Conservation (phyloP, 2,797 vertebrate genomes). For the Hoplostethus atlanticus region DNA sequence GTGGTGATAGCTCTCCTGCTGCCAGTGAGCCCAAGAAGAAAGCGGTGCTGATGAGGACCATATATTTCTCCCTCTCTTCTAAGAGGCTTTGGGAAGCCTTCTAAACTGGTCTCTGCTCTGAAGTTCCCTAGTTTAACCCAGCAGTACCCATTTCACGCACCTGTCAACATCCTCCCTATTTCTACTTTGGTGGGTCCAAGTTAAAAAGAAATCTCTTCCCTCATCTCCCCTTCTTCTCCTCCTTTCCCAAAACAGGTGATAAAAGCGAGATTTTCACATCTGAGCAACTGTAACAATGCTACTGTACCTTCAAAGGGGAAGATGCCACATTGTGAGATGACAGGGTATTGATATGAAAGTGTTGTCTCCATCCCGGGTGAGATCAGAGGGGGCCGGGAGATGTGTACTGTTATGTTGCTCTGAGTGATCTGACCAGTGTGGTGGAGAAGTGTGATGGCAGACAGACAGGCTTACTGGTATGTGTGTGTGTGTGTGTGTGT, state of each 20-base stretch:
- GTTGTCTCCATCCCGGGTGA: conserved; percentile 76
- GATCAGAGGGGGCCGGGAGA: conserved; percentile 78
- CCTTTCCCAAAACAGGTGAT: conserved; percentile 78
- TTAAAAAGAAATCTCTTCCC: conserved; percentile 78
- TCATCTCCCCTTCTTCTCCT: conserved; percentile 71
- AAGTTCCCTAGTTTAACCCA: conserved; percentile 76
- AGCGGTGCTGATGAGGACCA: conserved; percentile 1
- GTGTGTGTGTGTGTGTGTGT: conserved; percentile 40
- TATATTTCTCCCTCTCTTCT: conserved; percentile 3
- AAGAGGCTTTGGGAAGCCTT: conserved; percentile 55
- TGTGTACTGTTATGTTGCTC: conserved; percentile 63
- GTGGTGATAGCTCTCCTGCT: conserved; percentile 33
- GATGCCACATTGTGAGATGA: conserved; percentile 79
- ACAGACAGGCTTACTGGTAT: conserved; percentile 30
- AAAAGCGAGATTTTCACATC: conserved; percentile 82
- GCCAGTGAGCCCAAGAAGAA: conserved; percentile 19
- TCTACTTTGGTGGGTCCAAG: conserved; percentile 79
- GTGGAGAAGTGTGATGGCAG: conserved; percentile 57
- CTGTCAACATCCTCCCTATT: conserved; percentile 75
- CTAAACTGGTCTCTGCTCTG: conserved; percentile 74
- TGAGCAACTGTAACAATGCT: conserved; percentile 79
- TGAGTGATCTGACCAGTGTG: conserved; percentile 78
- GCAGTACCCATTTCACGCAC: conserved; percentile 68
- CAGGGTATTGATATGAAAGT: conserved; percentile 80
- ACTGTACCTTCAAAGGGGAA: conserved; percentile 81